These are phyloP conservation scores for Cynopterus sphinx DNA, from an alignment of 2,797 vertebrate species.

Conservation along the genomic window DNA sequence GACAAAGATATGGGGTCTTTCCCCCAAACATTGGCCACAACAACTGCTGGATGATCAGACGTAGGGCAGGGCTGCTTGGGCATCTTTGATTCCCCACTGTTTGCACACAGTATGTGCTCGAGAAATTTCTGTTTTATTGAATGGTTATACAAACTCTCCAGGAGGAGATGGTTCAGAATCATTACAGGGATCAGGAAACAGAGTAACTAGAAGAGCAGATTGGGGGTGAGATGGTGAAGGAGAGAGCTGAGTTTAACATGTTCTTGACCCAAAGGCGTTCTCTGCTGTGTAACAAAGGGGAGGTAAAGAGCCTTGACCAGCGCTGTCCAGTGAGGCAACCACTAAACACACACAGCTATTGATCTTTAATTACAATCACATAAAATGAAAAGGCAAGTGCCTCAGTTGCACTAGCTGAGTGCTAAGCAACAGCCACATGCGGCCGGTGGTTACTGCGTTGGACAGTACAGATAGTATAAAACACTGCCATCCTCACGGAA, in stretches of 20 bases:
- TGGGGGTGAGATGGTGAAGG: background rate
- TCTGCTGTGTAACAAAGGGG: too few relatives aligned
- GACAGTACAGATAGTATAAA: background rate
- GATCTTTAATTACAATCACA: background rate
- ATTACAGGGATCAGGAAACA: background rate
- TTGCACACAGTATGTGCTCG: background rate
- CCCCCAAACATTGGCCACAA: background rate
- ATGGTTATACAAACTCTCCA: background rate
- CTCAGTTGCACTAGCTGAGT: background rate
- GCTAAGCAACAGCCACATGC: background rate
- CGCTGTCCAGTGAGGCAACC: background rate
- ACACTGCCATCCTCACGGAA: background rate
- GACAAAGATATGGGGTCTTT: background rate
- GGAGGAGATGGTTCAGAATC: background rate
- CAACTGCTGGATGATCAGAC: background rate
- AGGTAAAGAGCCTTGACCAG: background rate
- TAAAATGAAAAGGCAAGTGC: background rate
- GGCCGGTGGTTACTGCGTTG: too few relatives aligned
- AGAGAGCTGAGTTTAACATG: background rate
- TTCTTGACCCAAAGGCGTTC: background rate
- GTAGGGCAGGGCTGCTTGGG: background rate
- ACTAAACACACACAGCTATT: background rate
- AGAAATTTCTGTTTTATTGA: background rate
- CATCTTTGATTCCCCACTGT: background rate
- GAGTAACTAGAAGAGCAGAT: background rate